These are phyloP conservation scores for Ridgeia piscesae DNA, from an alignment of 1,140 invertebrate species.

Conservation along the genomic window DNA sequence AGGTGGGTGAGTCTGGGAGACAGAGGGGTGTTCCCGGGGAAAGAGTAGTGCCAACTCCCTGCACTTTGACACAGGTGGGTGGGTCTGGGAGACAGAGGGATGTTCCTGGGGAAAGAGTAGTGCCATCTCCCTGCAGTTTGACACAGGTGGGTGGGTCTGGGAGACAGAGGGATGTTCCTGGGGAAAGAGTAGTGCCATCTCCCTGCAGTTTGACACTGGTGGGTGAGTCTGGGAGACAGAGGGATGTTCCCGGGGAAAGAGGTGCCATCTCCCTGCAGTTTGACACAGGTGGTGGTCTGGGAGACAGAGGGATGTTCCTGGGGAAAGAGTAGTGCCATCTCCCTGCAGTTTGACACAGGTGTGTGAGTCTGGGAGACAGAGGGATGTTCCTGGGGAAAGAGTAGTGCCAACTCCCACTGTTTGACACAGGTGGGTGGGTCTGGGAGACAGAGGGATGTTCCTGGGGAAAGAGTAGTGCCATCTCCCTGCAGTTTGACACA, in stretches of 20 bases:
- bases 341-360: conserved; percentile 70
- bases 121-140: conserved; percentile 82
- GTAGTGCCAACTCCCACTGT: conserved; percentile 84
- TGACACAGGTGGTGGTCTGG: conserved; percentile 46
- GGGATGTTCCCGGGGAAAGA: too few species aligned
- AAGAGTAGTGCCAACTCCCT: conserved; percentile 95
- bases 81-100: too few species aligned
- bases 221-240: too few species aligned
- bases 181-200: conserved; percentile 96
- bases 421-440: conserved; percentile 55
- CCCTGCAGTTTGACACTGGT: conserved; percentile 70
- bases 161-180: too few species aligned
- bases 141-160: conserved; percentile 41
- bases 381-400: too few species aligned
- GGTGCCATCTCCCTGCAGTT: conserved; percentile 88
- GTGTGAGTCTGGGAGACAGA: too few species aligned
- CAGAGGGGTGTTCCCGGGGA: too few species aligned
- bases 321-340: conserved; percentile 90
- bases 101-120: too few species aligned
- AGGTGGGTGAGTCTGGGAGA: conserved; percentile 38
- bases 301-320: too few species aligned
- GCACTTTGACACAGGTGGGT: conserved; percentile 63
- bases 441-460: too few species aligned
- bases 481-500: conserved; percentile 75
- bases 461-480: conserved; percentile 97